These are phyloP conservation scores for Astur gentilis DNA, from an alignment of 2,113 vertebrate genomes.

Conservation along the genomic window DNA sequence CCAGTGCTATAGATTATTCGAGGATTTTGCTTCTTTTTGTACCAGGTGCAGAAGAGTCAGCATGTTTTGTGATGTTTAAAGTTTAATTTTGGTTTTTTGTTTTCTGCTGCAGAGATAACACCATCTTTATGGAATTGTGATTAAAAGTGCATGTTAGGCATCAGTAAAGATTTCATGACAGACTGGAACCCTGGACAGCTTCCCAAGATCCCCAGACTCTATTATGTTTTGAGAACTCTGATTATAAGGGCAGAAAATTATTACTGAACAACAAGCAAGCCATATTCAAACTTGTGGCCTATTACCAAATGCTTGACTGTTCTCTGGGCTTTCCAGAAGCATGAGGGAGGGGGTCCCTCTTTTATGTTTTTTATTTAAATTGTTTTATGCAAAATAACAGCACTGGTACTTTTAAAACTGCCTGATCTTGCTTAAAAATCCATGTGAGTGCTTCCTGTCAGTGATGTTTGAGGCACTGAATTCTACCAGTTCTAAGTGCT, in stretches of 20 bases:
- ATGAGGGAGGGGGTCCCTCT: not conserved
- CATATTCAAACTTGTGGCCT: not conserved
- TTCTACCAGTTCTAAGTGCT: not conserved
- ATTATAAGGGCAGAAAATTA: constrained; percentile 51
- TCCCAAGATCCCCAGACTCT: constrained; percentile 18
- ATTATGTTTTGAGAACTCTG: constrained; percentile 30
- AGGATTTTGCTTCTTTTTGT: not conserved
- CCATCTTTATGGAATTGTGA: not conserved
- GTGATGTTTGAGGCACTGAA: not conserved
- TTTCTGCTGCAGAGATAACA: not conserved
- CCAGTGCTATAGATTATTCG: not conserved
- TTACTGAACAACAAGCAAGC: not conserved
- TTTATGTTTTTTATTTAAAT: not conserved
- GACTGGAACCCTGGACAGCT: not conserved
- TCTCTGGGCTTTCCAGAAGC: not conserved
- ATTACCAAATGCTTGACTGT: not conserved
- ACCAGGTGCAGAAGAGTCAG: not conserved
- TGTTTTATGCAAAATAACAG: not conserved
- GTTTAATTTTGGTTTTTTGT: not conserved
- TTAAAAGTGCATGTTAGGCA: not conserved
- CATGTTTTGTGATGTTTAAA: not conserved
- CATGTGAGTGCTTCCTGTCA: not conserved
- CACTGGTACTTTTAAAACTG: not conserved
- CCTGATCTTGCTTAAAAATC: not conserved
- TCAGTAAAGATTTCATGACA: constrained; percentile 10